Evolutionary conservation across 2,888 invertebrate genomes (phyloP).

Genomic region (Apodemia duryi): DNA sequence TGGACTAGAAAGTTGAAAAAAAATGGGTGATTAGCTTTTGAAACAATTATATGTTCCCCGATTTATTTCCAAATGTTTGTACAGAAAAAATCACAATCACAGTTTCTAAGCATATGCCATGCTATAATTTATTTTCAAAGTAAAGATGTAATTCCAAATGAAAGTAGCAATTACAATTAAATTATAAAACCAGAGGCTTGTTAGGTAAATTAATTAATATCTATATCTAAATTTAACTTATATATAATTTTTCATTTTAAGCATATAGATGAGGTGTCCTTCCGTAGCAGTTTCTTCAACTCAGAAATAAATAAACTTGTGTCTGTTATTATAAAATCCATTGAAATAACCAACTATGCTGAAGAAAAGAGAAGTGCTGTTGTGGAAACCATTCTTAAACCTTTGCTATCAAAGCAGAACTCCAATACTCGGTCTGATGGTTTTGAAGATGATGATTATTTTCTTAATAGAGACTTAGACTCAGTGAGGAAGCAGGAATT

Average conservation of each 20-base stretch:
- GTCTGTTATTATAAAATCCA: constrained; percentile 89
- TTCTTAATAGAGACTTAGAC: constrained; percentile 40
- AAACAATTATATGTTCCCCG: too few species aligned
- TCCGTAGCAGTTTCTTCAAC: constrained; percentile 92
- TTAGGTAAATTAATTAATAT: too few species aligned
- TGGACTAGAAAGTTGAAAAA: too few species aligned
- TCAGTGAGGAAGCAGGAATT: constrained; percentile 45
- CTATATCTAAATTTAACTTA: not conserved
- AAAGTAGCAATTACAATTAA: too few species aligned
- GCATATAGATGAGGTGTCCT: constrained; percentile 91
- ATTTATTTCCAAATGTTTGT: too few species aligned
- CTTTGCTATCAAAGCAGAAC: constrained; percentile 67
- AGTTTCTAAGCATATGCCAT: too few species aligned
- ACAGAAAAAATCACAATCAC: too few species aligned
- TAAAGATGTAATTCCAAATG: too few species aligned
- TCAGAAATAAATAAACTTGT: constrained; percentile 92
- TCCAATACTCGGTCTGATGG: constrained; percentile 45
- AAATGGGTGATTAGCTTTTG: too few species aligned
- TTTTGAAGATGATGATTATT: constrained; percentile 34
- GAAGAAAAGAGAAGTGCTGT: constrained; percentile 64
- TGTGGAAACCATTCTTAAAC: constrained; percentile 71
- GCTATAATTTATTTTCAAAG: too few species aligned
- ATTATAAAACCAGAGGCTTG: too few species aligned
- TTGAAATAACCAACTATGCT: constrained; percentile 89
- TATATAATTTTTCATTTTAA: constrained; percentile 48